phyloP scores from a whole-genome alignment of 2,113 vertebrate genomes.

The Zosterops pallidus region DNA sequence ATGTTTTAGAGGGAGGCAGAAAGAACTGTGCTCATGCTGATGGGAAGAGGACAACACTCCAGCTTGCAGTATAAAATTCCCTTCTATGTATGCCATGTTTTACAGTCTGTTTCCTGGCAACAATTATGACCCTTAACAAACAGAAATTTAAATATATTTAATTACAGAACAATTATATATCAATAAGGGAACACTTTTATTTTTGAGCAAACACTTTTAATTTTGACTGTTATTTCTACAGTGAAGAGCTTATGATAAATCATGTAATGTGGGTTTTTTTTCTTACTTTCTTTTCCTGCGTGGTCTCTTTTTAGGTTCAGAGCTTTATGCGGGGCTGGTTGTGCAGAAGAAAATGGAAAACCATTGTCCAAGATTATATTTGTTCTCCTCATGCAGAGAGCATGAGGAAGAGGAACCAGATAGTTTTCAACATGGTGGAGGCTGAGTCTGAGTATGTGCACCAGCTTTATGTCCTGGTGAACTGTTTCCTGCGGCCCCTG shows the following conservation, averaged over 20 bases:
- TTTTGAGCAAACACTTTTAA: background rate
- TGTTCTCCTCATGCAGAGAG: conserved; percentile 98
- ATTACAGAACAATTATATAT: background rate
- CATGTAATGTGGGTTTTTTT: rapidly evolving
- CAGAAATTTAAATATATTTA: background rate
- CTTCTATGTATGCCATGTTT: background rate
- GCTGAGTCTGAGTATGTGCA: conserved; percentile 96
- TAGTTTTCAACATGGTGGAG: conserved; percentile 99
- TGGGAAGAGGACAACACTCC: background rate
- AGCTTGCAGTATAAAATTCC: background rate
- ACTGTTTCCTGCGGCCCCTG: conserved; percentile 92
- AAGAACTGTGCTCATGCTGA: background rate
- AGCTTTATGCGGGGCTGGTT: conserved; percentile 99
- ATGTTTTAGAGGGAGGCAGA: background rate
- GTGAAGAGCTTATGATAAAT: background rate
- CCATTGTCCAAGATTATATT: conserved; percentile 98
- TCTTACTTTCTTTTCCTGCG: background rate
- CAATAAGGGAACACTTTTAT: background rate
- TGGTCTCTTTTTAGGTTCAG: conserved; percentile 83
- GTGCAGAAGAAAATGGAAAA: conserved; percentile 98
- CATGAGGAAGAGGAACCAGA: conserved; percentile 98
- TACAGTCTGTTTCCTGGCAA: background rate
- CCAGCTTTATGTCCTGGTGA: conserved; percentile 93
- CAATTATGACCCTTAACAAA: background rate
- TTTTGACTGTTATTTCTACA: background rate